These are phyloP conservation scores for Hyalella azteca DNA, from an alignment of 2,888 invertebrate species.

Conservation along the genomic window DNA sequence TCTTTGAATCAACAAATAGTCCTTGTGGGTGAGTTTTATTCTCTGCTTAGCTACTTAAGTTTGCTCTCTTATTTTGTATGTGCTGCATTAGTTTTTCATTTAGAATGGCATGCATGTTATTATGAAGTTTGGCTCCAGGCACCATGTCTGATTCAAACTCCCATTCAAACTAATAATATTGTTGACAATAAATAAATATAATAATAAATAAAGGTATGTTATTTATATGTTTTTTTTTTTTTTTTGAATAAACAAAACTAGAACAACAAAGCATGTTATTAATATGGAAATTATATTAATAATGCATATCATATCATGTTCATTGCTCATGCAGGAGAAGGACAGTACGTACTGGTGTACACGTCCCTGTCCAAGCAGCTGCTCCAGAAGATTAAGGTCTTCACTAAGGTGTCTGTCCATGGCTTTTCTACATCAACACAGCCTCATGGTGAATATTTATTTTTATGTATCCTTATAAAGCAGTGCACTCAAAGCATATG, in stretches of 20 bases:
- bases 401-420: slow-evolving; percentile 14
- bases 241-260: background rate
- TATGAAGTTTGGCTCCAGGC: background rate
- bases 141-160: background rate
- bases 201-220: background rate
- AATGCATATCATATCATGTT: background rate
- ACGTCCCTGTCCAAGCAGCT: background rate
- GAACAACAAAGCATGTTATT: background rate
- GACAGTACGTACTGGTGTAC: background rate
- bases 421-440: background rate
- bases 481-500: background rate
- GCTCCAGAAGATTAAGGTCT: background rate
- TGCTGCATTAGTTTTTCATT: background rate
- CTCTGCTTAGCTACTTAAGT: background rate
- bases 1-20: background rate
- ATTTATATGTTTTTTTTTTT: background rate
- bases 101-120: background rate
- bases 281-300: background rate
- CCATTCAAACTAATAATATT: background rate
- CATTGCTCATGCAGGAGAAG: background rate
- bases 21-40: background rate
- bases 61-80: background rate
- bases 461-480: background rate
- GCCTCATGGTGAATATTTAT: background rate
- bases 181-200: background rate